These are phyloP conservation scores for Pachypeltis micranthus DNA, from an alignment of 1,140 invertebrate genomes.

Conservation along the genomic window DNA sequence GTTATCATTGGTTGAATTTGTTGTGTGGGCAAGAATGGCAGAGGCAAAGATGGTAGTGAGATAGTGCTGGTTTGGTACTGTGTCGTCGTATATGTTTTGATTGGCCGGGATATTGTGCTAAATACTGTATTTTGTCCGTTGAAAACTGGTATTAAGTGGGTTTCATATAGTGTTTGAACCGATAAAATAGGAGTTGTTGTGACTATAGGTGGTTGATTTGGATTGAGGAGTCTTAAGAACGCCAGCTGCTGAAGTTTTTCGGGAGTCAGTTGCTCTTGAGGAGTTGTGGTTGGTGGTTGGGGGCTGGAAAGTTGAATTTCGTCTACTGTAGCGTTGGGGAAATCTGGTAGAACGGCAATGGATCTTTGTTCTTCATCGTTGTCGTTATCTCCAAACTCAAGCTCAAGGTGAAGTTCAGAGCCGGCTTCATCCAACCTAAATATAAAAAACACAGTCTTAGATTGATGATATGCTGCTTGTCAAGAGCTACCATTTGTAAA, in stretches of 20 bases:
- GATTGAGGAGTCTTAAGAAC: conserved; percentile 55
- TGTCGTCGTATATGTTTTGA: conserved; percentile 61
- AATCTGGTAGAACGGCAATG: conserved; percentile 21
- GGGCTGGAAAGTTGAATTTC: background rate
- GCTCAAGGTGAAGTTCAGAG: conserved; percentile 68
- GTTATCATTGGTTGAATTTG: conserved; percentile 49
- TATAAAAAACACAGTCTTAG: background rate
- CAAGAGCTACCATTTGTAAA: background rate
- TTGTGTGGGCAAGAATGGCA: conserved; percentile 35
- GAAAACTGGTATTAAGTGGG: conserved; percentile 63
- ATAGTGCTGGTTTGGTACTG: conserved; percentile 62
- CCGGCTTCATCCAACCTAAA: conserved; percentile 63
- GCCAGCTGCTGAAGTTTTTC: conserved; percentile 65
- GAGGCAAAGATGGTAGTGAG: conserved; percentile 38
- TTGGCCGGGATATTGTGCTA: conserved; percentile 60
- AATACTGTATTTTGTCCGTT: conserved; percentile 58
- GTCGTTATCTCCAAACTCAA: conserved; percentile 70
- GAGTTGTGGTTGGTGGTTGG: conserved; percentile 35
- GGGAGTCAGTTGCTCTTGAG: conserved; percentile 38
- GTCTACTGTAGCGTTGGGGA: conserved; percentile 18
- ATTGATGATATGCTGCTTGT: too few relatives aligned
- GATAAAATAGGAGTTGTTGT: conserved; percentile 62
- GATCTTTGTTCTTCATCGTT: conserved; percentile 38
- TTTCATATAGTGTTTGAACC: conserved; percentile 65
- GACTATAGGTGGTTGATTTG: conserved; percentile 50